Base-by-base conservation (phyloP, 23 tunicate genomes). In the Ciona savignyi region DNA sequence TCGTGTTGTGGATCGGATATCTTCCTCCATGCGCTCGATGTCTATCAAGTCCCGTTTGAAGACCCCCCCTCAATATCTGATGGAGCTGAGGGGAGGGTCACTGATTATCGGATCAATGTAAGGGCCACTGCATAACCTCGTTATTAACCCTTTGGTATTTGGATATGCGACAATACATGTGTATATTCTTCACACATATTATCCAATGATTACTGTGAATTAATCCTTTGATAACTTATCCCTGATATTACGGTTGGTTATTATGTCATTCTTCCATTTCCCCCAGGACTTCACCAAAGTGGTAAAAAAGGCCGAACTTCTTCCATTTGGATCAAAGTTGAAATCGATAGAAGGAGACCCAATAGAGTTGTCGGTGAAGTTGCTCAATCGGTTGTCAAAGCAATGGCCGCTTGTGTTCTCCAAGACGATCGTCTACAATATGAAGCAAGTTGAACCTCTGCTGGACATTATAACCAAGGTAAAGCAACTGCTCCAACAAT, bases 91-190 rank as follows among this genome's bases (percentile, higher is more conserved):
- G 96, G 96, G 26, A 87, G 78, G 68, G 87, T 88, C 33, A 81
- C 87, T 1, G 96, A 88, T 72, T 88, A 88, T 69, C 71, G 96
- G 35, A 88, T 88, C 0, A 81, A 74, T 78, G 96, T 88, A 35
- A 72, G 87, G 30, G 11, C n/a, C n/a, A n/a, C n/a, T n/a, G n/a
- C n/a, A n/a, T n/a, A n/a, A n/a, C n/a, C n/a, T n/a, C n/a, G n/a
- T n/a, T n/a, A n/a, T n/a, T n/a, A n/a, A n/a, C n/a, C n/a, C n/a
- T n/a, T n/a, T n/a, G n/a, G n/a, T n/a, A n/a, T n/a, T n/a, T n/a
- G n/a, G n/a, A n/a, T n/a, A n/a, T n/a, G n/a, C n/a, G n/a, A n/a
- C n/a, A n/a, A n/a, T n/a, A n/a, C n/a, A n/a, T n/a, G n/a, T n/a
- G n/a, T n/a, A n/a, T n/a, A n/a, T n/a, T n/a, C n/a, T n/a, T n/a